phyloP scores from a whole-genome alignment of 2,888 invertebrate species.

The Nyleta sp. region DNA sequence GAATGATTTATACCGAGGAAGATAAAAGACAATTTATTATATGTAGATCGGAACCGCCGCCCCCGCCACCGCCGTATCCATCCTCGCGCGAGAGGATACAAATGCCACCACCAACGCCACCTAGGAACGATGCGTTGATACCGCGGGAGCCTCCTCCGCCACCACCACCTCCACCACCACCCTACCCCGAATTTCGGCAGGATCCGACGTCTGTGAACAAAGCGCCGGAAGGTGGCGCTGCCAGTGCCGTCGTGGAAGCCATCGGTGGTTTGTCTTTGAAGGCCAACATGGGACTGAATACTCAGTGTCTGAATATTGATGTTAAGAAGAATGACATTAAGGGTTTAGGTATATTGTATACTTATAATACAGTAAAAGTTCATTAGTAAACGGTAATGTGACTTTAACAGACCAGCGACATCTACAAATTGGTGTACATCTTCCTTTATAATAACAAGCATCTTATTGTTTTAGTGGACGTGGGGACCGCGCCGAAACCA shows the following conservation, averaged over 20 bases:
- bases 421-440: too few relatives aligned
- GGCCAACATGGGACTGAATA: constrained; percentile 13
- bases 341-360: constrained; percentile 27
- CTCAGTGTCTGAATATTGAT: constrained; percentile 18
- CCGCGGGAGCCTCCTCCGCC: constrained; percentile 86
- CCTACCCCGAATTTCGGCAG: constrained; percentile 82
- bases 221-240: background rate
- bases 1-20: constrained; percentile 85
- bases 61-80: constrained; percentile 84
- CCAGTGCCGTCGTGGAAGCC: constrained; percentile 58
- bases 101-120: constrained; percentile 81
- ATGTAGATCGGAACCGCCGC: constrained; percentile 85
- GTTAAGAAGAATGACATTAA: constrained; percentile 40
- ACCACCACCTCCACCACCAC: constrained; percentile 86
- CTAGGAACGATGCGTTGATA: constrained; percentile 82
- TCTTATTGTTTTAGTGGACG: constrained; percentile 36
- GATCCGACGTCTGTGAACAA: constrained; percentile 32
- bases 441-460: too few relatives aligned
- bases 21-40: background rate
- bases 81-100: constrained; percentile 80
- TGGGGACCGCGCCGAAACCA: constrained; percentile 84
- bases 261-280: constrained; percentile 55
- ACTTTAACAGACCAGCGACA: too few relatives aligned
- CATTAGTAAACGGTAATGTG: too few relatives aligned
- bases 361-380: too few relatives aligned